Conservation (phyloP, 1,140 invertebrate genomes). For the Telenomus remus region DNA sequence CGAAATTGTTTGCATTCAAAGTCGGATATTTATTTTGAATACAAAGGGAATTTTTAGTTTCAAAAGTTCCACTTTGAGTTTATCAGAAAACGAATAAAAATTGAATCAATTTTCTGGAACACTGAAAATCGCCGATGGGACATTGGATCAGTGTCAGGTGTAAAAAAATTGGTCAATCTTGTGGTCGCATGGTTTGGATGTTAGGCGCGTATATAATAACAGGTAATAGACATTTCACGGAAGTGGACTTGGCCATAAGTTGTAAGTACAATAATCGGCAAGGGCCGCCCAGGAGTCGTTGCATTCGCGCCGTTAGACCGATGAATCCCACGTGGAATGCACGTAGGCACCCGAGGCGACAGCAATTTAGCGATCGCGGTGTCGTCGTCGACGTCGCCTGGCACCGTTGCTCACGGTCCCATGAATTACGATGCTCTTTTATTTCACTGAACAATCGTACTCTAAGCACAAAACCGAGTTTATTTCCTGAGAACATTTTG, state of each 20-base stretch:
- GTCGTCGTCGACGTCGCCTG: slow-evolving; percentile 16
- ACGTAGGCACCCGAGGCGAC: slow-evolving; percentile 7
- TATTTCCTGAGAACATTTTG: too few species aligned
- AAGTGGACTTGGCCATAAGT: slow-evolving; percentile 3
- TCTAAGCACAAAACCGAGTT: too few species aligned
- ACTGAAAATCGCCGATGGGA: too few species aligned
- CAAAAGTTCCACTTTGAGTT: too few species aligned
- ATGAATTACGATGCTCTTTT: slow-evolving; percentile 44
- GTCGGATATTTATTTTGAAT: too few species aligned
- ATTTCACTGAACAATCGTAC: slow-evolving; percentile 10
- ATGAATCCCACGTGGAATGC: slow-evolving; percentile 12
- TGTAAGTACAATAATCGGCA: slow-evolving; percentile 17
- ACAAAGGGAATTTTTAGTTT: too few species aligned
- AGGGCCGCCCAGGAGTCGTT: slow-evolving; percentile 23
- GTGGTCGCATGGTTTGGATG: neutral
- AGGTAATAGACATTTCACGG: slow-evolving; percentile 4
- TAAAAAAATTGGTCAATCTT: neutral
- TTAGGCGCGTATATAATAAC: neutral
- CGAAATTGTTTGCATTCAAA: too few species aligned
- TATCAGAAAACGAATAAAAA: too few species aligned
- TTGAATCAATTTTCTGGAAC: too few species aligned
- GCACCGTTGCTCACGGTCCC: slow-evolving; percentile 57
- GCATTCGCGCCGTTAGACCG: slow-evolving; percentile 6
- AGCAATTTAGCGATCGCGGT: slow-evolving; percentile 44
- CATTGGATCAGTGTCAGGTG: too few species aligned